phyloP scores from a whole-genome alignment of 1,140 invertebrate species.

The Drosophila kepulauana region DNA sequence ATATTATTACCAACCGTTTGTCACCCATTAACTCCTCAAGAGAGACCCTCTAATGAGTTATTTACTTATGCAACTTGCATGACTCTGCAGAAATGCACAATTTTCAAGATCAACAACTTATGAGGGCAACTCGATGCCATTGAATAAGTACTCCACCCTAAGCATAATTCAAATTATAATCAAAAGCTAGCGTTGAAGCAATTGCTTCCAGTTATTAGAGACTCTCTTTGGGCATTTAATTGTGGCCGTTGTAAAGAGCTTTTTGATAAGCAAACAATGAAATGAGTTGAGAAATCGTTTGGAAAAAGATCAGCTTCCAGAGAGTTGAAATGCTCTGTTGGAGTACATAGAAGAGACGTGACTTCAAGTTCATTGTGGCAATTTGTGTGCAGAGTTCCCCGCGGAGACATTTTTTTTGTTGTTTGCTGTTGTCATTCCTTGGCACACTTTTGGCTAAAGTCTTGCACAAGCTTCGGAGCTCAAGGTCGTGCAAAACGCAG shows the following conservation, averaged over 20 bases:
- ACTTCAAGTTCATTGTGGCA: constrained; percentile 61
- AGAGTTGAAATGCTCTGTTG: constrained; percentile 1
- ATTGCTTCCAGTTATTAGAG: not conserved
- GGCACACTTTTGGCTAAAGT: constrained; percentile 17
- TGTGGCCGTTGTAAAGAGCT: not conserved
- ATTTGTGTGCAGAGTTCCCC: constrained; percentile 9
- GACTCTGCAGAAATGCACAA: constrained; percentile 12
- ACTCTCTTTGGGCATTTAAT: not conserved
- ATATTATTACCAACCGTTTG: not conserved
- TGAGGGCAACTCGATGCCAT: constrained; percentile 8
- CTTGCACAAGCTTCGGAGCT: constrained; percentile 31
- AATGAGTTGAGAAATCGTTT: constrained; percentile 23
- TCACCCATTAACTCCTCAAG: not conserved
- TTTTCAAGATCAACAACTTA: constrained; percentile 15
- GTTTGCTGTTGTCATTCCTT: constrained; percentile 21
- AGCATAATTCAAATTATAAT: not conserved
- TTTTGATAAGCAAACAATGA: constrained; percentile 25
- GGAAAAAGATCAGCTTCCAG: constrained; percentile 31
- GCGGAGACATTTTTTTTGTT: constrained; percentile 2
- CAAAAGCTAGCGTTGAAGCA: not conserved
- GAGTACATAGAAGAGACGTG: constrained; percentile 6
- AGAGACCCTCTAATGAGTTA: not conserved
- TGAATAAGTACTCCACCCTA: not conserved
- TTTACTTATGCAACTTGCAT: constrained; percentile 10
- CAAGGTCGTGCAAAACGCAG: constrained; percentile 33